Conservation (phyloP, 30 jellyfish, hydroid and myxozoan species). For the Hydractinia echinata region DNA sequence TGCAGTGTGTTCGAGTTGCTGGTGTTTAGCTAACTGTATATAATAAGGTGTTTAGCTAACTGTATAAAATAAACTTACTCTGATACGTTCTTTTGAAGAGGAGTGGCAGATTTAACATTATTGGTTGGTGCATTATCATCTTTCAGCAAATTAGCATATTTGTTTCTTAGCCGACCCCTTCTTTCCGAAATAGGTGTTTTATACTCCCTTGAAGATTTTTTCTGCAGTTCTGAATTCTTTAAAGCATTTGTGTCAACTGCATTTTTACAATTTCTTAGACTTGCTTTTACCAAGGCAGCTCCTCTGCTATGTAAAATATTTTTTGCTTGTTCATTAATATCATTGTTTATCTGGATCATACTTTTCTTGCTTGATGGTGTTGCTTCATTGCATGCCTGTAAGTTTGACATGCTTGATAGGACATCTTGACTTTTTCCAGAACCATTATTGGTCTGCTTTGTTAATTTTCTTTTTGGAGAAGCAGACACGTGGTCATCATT, state of each 20-base stretch:
- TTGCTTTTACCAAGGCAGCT: conserved; percentile 6
- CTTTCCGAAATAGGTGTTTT: neutral
- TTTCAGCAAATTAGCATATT: conserved; percentile 56
- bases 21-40: too few species aligned
- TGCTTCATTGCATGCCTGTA: neutral
- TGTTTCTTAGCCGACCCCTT: conserved; percentile 35
- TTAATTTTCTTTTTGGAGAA: conserved; percentile 4
- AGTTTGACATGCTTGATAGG: neutral
- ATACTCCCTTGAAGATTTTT: neutral
- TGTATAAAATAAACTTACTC: too few species aligned
- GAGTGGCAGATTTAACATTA: neutral
- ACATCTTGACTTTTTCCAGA: neutral
- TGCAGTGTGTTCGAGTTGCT: too few species aligned
- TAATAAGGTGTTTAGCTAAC: too few species aligned
- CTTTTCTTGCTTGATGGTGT: neutral
- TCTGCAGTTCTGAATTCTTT: neutral
- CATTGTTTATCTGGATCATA: neutral
- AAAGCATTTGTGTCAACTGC: neutral
- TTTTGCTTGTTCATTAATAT: conserved; percentile 36
- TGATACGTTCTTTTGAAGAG: too few species aligned
- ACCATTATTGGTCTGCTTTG: neutral
- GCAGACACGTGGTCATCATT: neutral
- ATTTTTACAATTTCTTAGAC: neutral
- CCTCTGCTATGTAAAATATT: conserved; percentile 13
- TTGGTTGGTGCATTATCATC: neutral